Evolutionary conservation across 2,888 invertebrate species (phyloP), one percentile per base, ranked within the genome.

Genomic region (Synergus itoensis): DNA sequence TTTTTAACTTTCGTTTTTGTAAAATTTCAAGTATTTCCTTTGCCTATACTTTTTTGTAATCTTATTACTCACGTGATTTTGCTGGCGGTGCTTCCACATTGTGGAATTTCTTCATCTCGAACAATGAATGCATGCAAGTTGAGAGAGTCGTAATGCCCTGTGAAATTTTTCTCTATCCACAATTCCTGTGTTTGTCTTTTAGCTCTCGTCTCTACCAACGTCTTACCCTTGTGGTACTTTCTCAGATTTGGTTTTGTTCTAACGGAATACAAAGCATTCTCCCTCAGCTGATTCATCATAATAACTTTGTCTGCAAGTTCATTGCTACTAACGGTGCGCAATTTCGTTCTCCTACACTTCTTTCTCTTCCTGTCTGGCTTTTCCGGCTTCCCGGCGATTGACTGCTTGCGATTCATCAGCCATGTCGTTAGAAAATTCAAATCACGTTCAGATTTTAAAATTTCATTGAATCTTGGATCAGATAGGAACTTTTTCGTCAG

Each of bases 121-220:
- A 89, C 85, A 28, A 89, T 65, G 7, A 87, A 84, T 12, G 86
- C 89, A 41, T 88, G 84, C 85, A 87, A 86, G 28, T 81, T 83
- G 16, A 85, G 43, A 21, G 82, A 65, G 4, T 83, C 76, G 8
- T 53, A 77, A 14, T 45, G 40, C n/a, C 41, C 81, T 16, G 76
- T 41, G 77, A 83, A 79, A n/a, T 85, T 82, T 16, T 78, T 81
- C 14, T 62, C 81, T 40, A 86, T 80, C 84, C 85, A 88, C 45
- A 75, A 36, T n/a, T 79, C 77, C 16, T 57, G 45, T 16, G 60
- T 1, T 7, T 60, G 12, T 16, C 78, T 78, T 1, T 67, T 67
- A 2, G 11, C 1, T 73, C 73, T 76, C 60, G 8, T 78, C 76
- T 75, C 80, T 82, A 48, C 45, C 64, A 78, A 1, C 14, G 64